Evolutionary conservation across 2,888 invertebrate genomes (phyloP), one percentile per base, ranked within the genome.

Genomic region (Cheiracanthium punctorium): DNA sequence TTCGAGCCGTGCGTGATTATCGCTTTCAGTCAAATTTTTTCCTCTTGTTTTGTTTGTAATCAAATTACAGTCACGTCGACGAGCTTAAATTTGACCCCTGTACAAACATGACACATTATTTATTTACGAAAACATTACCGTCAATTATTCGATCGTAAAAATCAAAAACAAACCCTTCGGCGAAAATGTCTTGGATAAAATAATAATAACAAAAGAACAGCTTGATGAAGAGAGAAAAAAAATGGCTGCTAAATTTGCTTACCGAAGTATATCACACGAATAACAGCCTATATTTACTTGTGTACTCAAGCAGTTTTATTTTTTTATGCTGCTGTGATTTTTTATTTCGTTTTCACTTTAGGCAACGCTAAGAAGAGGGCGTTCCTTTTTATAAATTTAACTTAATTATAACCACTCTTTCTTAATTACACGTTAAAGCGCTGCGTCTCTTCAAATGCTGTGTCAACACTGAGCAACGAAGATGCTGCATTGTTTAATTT

Each of bases 401-500:
- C 84, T 85, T 85, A 85, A 85, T 85, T 85, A 85, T 85, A 85
- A 85, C 84, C 79, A 67, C 84, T 79, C 73, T 85, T 85, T 80
- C 84, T 85, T 85, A 85, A 85, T 85, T 85, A 85, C 84, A 79
- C 73, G 84, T 85, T 82, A 70, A 85, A 74, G 84, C 79, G 52
- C 33, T 29, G 69, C 73, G 74, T 67, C 69, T 79, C 79, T 74
- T 85, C 84, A 85, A 85, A 85, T 85, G 84, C 84, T 85, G 52
- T 85, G 84, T 85, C 84, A 85, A 85, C 84, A 85, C 20, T n/a
- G 43, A 64, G 74, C 74, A 69, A 58, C 79, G 84, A 73, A 79
- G 69, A 85, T 85, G 84, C 84, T 30, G 84, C 84, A 85, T 85
- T 85, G 84, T 85, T 85, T 85, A 85, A 85, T 85, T 80, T 85